Evolutionary conservation across 2,888 invertebrate genomes (phyloP).

Genomic region (Drosophila limbata): DNA sequence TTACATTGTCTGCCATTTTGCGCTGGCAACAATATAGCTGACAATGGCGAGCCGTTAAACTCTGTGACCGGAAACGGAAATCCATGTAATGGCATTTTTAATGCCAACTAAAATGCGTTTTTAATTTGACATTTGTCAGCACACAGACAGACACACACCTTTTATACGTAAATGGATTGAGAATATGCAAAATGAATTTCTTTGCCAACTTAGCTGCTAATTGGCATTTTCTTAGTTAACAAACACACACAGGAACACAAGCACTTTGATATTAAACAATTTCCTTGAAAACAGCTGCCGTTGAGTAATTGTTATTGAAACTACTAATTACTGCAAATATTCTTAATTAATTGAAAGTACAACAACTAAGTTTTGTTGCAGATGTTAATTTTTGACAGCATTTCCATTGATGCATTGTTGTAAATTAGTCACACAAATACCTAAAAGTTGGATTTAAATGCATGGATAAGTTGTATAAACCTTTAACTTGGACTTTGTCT

Average conservation of each 20-base stretch:
- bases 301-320: constrained; percentile 10
- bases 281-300: constrained; percentile 40
- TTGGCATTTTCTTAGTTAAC: neutral
- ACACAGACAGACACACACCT: constrained; percentile 7
- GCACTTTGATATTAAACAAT: neutral
- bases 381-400: neutral
- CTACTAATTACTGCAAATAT: constrained; percentile 11
- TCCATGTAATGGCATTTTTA: constrained; percentile 58
- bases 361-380: constrained; percentile 14
- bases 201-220: neutral
- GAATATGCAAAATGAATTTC: neutral
- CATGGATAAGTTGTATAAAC: too few species aligned
- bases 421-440: too few species aligned
- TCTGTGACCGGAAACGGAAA: constrained; percentile 72
- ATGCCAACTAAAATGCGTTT: constrained; percentile 45
- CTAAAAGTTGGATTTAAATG: too few species aligned
- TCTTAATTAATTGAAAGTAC: constrained; percentile 15
- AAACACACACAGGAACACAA: neutral
- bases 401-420: neutral
- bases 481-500: too few species aligned
- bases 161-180: neutral
- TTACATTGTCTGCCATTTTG: constrained; percentile 42
- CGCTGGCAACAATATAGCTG: constrained; percentile 43
- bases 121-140: constrained; percentile 42
- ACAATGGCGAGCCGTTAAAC: constrained; percentile 51